phyloP scores from a whole-genome alignment of 2,888 invertebrate species.

The Heterodera filipjevi region DNA sequence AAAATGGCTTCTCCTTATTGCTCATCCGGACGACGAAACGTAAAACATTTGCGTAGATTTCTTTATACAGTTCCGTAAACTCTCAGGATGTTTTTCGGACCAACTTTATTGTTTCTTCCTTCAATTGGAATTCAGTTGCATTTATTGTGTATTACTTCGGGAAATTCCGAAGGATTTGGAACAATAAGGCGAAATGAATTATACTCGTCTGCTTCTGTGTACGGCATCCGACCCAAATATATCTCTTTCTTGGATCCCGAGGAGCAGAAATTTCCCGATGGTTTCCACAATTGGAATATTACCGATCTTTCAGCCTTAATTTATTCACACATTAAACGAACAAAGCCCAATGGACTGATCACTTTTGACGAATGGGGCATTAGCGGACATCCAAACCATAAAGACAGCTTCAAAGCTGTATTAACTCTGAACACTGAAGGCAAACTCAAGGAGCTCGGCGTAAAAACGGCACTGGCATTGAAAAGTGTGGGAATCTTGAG shows the following conservation, averaged over 20 bases:
- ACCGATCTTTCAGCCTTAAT: constrained; percentile 38
- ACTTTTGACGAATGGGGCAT: constrained; percentile 93
- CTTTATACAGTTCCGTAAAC: constrained; percentile 73
- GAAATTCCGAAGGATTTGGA: constrained; percentile 45
- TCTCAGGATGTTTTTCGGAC: constrained; percentile 88
- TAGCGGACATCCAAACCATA: constrained; percentile 88
- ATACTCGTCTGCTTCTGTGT: constrained; percentile 77
- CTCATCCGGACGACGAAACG: constrained; percentile 76
- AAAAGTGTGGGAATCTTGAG: constrained; percentile 64
- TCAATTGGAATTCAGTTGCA: constrained; percentile 38
- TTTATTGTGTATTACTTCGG: constrained; percentile 51
- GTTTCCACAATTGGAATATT: constrained; percentile 69
- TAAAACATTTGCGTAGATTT: not conserved
- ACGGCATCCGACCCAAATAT: constrained; percentile 80
- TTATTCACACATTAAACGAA: constrained; percentile 37
- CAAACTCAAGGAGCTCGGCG: constrained; percentile 31
- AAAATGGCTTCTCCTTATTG: constrained; percentile 76
- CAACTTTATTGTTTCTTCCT: constrained; percentile 67
- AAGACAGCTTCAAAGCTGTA: constrained; percentile 52
- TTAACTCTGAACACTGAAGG: constrained; percentile 47
- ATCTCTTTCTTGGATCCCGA: constrained; percentile 73
- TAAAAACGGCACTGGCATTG: constrained; percentile 57
- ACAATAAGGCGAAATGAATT: constrained; percentile 77
- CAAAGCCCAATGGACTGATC: constrained; percentile 71
- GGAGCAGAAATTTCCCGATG: constrained; percentile 74